phyloP scores from a whole-genome alignment of 2,888 invertebrate species.

The Drosophila macrospina region DNA sequence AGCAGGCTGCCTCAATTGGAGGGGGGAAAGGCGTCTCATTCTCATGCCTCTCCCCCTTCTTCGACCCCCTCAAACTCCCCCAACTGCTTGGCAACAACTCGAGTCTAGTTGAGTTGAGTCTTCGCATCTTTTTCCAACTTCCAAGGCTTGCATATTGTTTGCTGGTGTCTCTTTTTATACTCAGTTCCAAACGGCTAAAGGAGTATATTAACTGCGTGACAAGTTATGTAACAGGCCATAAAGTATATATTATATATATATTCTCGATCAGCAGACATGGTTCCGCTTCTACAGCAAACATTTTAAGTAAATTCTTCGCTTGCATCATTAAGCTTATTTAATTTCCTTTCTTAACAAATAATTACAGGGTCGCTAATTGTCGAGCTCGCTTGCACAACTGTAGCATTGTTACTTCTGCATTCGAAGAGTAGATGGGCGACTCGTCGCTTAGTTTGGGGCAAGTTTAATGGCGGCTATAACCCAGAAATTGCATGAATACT shows the following conservation, averaged over 20 bases:
- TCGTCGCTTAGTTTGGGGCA: constrained; percentile 55
- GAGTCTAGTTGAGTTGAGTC: constrained; percentile 2
- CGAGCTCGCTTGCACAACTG: background rate
- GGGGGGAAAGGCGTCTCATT: background rate
- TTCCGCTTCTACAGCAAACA: too few relatives aligned
- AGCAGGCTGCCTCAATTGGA: constrained; percentile 14
- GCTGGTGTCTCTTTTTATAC: constrained; percentile 33
- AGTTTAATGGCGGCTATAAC: constrained; percentile 78
- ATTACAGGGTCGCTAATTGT: background rate
- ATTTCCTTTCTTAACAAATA: too few relatives aligned
- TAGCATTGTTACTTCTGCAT: background rate
- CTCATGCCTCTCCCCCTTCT: background rate
- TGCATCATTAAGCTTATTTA: too few relatives aligned
- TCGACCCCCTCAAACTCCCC: background rate
- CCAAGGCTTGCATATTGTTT: constrained; percentile 35
- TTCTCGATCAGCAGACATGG: too few relatives aligned
- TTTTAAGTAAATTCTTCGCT: too few relatives aligned
- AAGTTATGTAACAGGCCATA: background rate
- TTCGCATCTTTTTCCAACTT: constrained; percentile 35
- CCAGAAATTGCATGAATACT: constrained; percentile 81
- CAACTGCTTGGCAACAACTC: background rate
- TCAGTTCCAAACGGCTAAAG: background rate
- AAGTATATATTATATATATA: too few relatives aligned
- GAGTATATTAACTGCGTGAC: background rate
- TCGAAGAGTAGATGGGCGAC: constrained; percentile 2